Conservation (phyloP, 2,113 vertebrate genomes). For the Hippolais icterina region DNA sequence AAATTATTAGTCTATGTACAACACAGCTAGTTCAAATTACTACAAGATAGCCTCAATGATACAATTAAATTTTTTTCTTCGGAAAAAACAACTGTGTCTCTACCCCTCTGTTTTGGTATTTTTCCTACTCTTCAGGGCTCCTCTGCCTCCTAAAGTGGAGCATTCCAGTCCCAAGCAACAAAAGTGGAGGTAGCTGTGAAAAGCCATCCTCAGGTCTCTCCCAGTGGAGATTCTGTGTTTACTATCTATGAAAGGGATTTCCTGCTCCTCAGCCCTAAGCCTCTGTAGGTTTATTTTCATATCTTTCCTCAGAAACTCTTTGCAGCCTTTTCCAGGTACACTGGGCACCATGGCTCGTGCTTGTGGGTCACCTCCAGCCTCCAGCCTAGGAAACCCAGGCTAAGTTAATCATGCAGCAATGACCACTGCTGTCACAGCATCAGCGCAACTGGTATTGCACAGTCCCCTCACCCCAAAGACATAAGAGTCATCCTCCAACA, state of each 20-base stretch:
- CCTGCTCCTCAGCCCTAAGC: neutral
- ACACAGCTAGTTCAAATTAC: neutral
- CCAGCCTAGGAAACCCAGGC: neutral
- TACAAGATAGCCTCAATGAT: neutral
- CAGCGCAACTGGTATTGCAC: neutral
- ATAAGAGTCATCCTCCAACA: fast-evolving
- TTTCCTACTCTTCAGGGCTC: neutral
- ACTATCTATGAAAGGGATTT: neutral
- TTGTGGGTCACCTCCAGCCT: no score
- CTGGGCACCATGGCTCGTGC: neutral
- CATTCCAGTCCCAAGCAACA: neutral
- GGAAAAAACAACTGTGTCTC: neutral
- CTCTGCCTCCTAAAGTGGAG: neutral
- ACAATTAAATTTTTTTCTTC: neutral
- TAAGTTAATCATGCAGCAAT: neutral
- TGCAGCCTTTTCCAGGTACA: neutral
- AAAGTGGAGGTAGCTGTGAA: neutral
- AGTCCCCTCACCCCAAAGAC: neutral
- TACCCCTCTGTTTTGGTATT: neutral
- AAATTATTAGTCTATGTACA: neutral
- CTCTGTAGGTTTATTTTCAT: neutral
- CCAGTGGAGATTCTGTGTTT: neutral
- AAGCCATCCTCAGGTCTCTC: neutral
- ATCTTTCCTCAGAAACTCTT: neutral
- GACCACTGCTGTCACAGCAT: neutral